Evolutionary conservation across 2,797 vertebrate species (phyloP), one percentile per base, ranked within the genome.

Genomic region (Alectoris magna): DNA sequence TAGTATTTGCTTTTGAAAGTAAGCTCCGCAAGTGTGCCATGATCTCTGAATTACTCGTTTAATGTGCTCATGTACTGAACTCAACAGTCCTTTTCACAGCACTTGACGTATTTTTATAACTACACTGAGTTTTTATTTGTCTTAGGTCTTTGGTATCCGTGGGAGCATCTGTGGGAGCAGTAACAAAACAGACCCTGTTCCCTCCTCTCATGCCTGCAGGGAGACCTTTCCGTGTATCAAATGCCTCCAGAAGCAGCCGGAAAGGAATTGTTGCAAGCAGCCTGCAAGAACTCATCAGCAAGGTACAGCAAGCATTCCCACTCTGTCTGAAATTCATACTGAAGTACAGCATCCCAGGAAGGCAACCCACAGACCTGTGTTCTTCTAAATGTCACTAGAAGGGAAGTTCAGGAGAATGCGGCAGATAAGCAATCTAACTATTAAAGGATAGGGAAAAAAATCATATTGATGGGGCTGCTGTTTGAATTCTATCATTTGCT

Each of bases 161-260:
- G 91, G 98, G 98, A 68, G 95, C 97, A 2, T 97, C 97, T 24
- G 77, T 98, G 84, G 98, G 98, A 49, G 97, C 97, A 27, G 95
- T 98, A 88, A 98, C 97, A 9, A 98, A 94, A 80, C 98, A 96
- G 81, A 96, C 98, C 80, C 95, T 98, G 39, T 97, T 98, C 70
- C 97, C 97, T 19, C 95, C 98, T 38, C 95, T 98, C 72, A 91
- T 95, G 81, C 96, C 96, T 60, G 92, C 96, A 44, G 94, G 97
- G 13, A 97, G 98, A 51, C 96, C 98, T 5, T 98, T 98, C 81
- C 97, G 96, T 11, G 98, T 99, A 41, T 98, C 98, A 26, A 98
- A 97, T 29, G 96, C 96, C 29, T 97, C 98, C 94, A 89, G 98
- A 10, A 97, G 97, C 96, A 97, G 93, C 75, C 93, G 98, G 15